Evolutionary conservation across 2,888 invertebrate genomes (phyloP).

Genomic region (Eupeodes latifasciatus): DNA sequence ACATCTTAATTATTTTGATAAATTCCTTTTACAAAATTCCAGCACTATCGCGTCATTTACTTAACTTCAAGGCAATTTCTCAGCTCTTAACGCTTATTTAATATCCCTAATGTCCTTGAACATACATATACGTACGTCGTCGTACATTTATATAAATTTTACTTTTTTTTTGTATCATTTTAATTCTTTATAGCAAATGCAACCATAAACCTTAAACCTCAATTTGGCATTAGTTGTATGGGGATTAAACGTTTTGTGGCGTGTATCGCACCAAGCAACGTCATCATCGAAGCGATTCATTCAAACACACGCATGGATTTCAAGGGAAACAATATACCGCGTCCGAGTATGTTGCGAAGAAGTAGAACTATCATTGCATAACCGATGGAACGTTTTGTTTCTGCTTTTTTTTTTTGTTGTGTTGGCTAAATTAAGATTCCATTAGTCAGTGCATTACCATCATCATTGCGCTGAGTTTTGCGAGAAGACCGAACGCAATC

Average conservation of each 20-base stretch:
- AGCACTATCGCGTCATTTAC: neutral
- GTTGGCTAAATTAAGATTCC: constrained; percentile 83
- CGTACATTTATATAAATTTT: neutral
- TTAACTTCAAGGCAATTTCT: constrained; percentile 11
- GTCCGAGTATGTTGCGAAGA: neutral
- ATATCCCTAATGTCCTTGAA: constrained; percentile 64
- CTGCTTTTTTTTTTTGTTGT: neutral
- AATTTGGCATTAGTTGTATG: constrained; percentile 68
- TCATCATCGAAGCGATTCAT: constrained; percentile 40
- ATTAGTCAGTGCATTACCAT: constrained; percentile 80
- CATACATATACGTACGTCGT: constrained; percentile 5
- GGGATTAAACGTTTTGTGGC: neutral
- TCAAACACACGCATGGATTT: constrained; percentile 16
- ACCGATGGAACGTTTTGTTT: constrained; percentile 51
- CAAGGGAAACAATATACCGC: constrained; percentile 8
- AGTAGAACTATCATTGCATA: constrained; percentile 70
- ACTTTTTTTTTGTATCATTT: neutral
- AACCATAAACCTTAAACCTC: constrained; percentile 63
- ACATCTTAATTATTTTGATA: neutral
- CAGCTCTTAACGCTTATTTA: constrained; percentile 9
- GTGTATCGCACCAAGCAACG: neutral
- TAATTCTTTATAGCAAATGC: constrained; percentile 66
- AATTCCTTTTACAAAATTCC: neutral
- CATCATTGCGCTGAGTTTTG: constrained; percentile 39
- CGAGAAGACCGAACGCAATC: constrained; percentile 2